A percentile compares a stretch with the other conserved stretches of the same genome.
phyloP scores from a whole-genome alignment of 2,113 vertebrate genomes.

The Triplophysa dalaica region DNA sequence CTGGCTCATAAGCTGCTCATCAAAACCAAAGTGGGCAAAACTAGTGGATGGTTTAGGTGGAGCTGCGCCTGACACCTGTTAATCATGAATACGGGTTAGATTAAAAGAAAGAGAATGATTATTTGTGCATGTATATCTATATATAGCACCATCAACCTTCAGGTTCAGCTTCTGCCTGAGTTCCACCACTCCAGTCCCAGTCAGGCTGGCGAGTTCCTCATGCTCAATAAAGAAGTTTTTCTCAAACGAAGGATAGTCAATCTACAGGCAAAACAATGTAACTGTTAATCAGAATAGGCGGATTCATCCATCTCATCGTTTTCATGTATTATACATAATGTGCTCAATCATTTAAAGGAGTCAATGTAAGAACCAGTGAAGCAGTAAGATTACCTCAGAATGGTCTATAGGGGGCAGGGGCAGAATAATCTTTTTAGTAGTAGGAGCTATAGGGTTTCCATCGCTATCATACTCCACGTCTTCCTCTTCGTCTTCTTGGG shows the following conservation, averaged over 20 bases:
- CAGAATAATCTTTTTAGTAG: conserved; percentile 90
- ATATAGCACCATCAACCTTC: conserved; percentile 75
- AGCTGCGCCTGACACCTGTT: conserved; percentile 92
- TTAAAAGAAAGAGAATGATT: not conserved
- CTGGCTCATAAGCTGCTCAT: conserved; percentile 97
- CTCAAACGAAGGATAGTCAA: conserved; percentile 95
- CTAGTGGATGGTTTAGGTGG: conserved; percentile 92
- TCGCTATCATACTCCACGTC: conserved; percentile 98
- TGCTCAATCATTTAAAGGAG: too few relatives aligned
- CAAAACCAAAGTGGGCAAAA: conserved; percentile 96
- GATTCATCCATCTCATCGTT: not conserved
- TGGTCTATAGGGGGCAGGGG: conserved; percentile 96
- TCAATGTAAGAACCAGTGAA: not conserved
- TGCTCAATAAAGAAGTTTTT: conserved; percentile 98
- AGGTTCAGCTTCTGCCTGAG: conserved; percentile 92
- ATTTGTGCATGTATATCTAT: not conserved
- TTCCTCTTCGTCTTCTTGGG: conserved; percentile 93
- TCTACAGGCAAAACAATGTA: conserved; percentile 68
- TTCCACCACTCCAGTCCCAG: conserved; percentile 84
- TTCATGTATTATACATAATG: not conserved
- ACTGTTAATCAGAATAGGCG: too few relatives aligned
- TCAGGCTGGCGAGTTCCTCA: conserved; percentile 88
- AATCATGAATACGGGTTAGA: not conserved
- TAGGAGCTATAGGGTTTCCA: conserved; percentile 90
- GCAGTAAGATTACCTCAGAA: conserved; percentile 80